Percentiles rank a stretch among this genome's conserved stretches.
Conservation (phyloP, 1,140 invertebrate genomes). For the Triops longicaudatus region DNA sequence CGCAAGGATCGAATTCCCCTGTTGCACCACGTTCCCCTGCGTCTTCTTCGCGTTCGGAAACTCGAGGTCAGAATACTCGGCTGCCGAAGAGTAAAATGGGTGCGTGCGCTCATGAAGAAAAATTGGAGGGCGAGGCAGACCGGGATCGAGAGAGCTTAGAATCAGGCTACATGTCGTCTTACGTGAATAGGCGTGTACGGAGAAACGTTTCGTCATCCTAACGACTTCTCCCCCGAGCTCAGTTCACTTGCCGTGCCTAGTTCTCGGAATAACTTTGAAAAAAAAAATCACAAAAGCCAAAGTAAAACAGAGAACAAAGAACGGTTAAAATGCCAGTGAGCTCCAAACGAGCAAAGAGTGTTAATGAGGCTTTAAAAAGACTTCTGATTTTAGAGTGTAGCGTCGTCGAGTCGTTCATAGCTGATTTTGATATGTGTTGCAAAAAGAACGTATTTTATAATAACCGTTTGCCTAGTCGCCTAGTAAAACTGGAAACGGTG, state of each 20-base stretch:
- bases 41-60: not conserved
- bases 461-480: constrained; percentile 5
- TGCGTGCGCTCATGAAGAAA: not conserved
- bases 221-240: not conserved
- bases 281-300: not conserved
- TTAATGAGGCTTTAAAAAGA: not conserved
- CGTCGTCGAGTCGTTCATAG: not conserved
- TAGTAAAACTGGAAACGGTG: not conserved
- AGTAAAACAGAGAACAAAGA: not conserved
- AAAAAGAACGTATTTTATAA: not conserved
- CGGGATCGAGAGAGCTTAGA: not conserved
- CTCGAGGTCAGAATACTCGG: not conserved
- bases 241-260: not conserved
- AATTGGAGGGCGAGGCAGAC: constrained; percentile 18
- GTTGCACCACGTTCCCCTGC: constrained; percentile 18
- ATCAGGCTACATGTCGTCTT: not conserved
- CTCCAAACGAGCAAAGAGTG: not conserved
- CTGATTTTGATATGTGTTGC: not conserved
- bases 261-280: not conserved
- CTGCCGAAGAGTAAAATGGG: not conserved
- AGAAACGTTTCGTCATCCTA: not conserved
- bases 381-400: not conserved
- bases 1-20: constrained; percentile 4
- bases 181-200: not conserved
- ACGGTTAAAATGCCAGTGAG: not conserved